Evolutionary conservation across 2,888 invertebrate genomes (phyloP).

Genomic region (Lasioglossum leucozonium): DNA sequence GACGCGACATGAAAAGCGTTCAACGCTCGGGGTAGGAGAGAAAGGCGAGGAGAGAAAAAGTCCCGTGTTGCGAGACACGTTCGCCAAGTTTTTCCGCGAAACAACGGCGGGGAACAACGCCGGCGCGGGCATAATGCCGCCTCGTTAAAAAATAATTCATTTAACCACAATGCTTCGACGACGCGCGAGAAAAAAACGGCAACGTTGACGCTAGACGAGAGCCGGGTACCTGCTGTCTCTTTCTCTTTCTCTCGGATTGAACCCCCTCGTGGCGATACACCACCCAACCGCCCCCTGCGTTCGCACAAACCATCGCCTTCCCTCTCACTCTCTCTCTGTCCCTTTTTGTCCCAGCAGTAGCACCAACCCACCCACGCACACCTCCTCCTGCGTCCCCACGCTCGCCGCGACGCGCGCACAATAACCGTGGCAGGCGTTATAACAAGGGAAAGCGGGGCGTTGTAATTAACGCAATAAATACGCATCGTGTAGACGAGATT

Average conservation of each 20-base stretch:
- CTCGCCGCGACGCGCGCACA: not conserved
- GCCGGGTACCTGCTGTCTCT: not conserved
- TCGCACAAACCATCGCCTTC: not conserved
- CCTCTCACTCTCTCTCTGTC: too few species aligned
- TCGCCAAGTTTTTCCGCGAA: conserved; percentile 72
- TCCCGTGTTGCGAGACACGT: conserved; percentile 63
- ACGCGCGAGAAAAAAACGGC: conserved; percentile 62
- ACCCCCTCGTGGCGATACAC: not conserved
- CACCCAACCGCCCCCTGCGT: not conserved
- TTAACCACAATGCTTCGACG: conserved; percentile 71
- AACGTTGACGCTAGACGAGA: conserved; percentile 35
- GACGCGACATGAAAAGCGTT: conserved; percentile 66
- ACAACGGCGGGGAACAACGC: conserved; percentile 75
- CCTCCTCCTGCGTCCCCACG: not conserved
- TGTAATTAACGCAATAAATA: conserved; percentile 70
- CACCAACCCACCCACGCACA: not conserved
- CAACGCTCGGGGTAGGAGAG: conserved; percentile 10
- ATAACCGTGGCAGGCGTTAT: conserved; percentile 31
- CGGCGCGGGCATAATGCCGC: conserved; percentile 74
- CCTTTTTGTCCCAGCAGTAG: not conserved
- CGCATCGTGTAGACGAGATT: conserved; percentile 32
- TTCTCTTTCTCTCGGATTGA: not conserved
- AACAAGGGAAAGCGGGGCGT: conserved; percentile 47
- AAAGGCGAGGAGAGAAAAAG: conserved; percentile 50
- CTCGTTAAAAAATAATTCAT: conserved; percentile 82